A percentile compares a stretch with the other conserved stretches of the same genome.
These are phyloP conservation scores for Pachliopta kotzebuea DNA, from an alignment of 2,888 invertebrate species.

Conservation along the genomic window DNA sequence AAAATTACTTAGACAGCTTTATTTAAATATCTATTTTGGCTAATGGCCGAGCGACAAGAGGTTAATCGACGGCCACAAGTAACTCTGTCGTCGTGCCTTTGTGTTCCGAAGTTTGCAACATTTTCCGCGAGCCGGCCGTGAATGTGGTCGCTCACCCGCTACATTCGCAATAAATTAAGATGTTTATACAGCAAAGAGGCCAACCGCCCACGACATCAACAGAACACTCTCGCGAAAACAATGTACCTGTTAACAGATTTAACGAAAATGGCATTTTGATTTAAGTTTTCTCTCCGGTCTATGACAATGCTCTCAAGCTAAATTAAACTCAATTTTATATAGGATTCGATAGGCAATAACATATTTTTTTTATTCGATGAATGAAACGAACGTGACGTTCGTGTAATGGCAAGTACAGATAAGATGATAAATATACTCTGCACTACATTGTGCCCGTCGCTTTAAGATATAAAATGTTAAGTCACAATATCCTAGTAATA, in stretches of 20 bases:
- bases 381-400: no score
- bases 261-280: background rate
- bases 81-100: conserved; percentile 59
- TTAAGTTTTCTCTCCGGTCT: background rate
- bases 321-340: no score
- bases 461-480: no score
- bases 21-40: conserved; percentile 52
- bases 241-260: conserved; percentile 45
- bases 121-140: conserved; percentile 56
- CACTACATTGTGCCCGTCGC: no score
- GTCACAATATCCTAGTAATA: no score
- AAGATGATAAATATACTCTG: no score
- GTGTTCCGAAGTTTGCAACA: conserved; percentile 48
- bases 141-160: conserved; percentile 71
- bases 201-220: conserved; percentile 60
- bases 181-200: conserved; percentile 68
- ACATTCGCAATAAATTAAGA: conserved; percentile 53
- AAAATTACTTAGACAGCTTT: conserved; percentile 54
- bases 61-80: conserved; percentile 72
- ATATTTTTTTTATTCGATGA: no score
- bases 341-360: no score
- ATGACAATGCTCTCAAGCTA: no score
- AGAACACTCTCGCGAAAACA: conserved; percentile 49
- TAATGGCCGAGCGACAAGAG: conserved; percentile 65
- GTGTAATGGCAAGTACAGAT: no score